These are phyloP conservation scores for Pelobates fuscus DNA, from an alignment of 2,113 vertebrate genomes.

Conservation along the genomic window DNA sequence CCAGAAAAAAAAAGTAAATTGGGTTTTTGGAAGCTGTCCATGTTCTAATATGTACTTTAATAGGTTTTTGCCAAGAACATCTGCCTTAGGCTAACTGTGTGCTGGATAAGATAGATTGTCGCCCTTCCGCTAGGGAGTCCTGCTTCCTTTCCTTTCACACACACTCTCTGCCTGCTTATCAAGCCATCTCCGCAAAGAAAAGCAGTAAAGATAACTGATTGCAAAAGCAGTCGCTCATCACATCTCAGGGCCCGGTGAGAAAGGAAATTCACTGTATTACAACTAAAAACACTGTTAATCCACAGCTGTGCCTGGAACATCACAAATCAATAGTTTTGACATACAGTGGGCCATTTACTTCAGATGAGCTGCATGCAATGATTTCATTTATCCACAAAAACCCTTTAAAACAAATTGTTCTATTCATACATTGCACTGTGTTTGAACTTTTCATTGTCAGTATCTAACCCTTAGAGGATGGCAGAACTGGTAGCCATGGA, in stretches of 20 bases:
- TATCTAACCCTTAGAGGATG: too few species aligned
- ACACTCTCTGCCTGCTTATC: conserved; percentile 55
- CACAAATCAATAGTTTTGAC: background rate
- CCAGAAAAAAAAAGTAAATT: conserved; percentile 53
- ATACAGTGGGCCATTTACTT: background rate
- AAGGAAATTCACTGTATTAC: conserved; percentile 67
- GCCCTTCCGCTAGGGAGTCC: conserved; percentile 74
- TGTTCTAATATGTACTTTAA: conserved; percentile 52
- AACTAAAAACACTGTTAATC: conserved; percentile 62
- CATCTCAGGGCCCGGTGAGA: conserved; percentile 59
- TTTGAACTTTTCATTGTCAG: too few species aligned
- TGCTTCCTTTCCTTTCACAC: conserved; percentile 68
- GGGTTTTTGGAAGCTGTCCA: conserved; percentile 52
- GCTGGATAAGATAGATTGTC: conserved; percentile 57
- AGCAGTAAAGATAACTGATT: conserved; percentile 56
- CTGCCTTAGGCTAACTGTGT: conserved; percentile 56
- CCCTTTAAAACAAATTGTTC: too few species aligned
- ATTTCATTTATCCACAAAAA: too few species aligned
- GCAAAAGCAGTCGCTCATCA: conserved; percentile 56
- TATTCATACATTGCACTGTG: too few species aligned
- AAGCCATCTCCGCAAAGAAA: conserved; percentile 58
- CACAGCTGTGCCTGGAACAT: conserved; percentile 59
- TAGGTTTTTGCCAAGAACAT: conserved; percentile 64
- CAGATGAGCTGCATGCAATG: too few species aligned
- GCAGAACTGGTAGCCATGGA: too few species aligned